These are phyloP conservation scores for Epsilonema sp. DNA, from an alignment of 2,888 invertebrate genomes.

Conservation along the genomic window DNA sequence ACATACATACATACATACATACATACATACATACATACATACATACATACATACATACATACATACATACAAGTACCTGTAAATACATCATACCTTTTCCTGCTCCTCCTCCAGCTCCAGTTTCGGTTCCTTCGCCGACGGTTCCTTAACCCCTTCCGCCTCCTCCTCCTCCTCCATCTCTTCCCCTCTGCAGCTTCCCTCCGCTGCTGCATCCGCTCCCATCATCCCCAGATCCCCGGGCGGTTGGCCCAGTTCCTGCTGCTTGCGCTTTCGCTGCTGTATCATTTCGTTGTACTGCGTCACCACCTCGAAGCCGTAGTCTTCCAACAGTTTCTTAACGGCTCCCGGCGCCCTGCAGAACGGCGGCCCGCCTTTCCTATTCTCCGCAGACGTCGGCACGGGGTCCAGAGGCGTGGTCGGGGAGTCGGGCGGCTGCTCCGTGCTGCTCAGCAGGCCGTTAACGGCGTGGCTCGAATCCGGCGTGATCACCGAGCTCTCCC, in stretches of 20 bases:
- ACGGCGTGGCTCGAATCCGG: background rate
- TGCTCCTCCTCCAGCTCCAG: constrained; percentile 25
- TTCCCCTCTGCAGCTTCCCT: constrained; percentile 8
- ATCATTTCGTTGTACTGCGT: constrained; percentile 82
- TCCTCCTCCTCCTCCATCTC: constrained; percentile 27
- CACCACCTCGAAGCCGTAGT: constrained; percentile 81
- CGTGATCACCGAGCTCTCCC: background rate
- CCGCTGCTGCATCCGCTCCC: constrained; percentile 7
- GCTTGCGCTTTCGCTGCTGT: constrained; percentile 34
- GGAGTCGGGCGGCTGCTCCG: background rate
- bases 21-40: background rate
- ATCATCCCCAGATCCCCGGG: constrained; percentile 1
- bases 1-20: background rate
- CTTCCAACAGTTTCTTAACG: constrained; percentile 47
- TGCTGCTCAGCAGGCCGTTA: background rate
- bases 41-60: background rate
- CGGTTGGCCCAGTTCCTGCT: background rate
- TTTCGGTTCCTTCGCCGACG: constrained; percentile 3
- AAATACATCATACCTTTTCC: no score
- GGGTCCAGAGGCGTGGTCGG: background rate
- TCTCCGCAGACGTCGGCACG: background rate
- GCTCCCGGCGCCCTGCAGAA: background rate
- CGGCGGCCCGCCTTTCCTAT: background rate
- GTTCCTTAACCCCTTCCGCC: background rate
- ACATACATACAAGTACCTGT: background rate